Base-by-base conservation (phyloP, 2,888 invertebrate species). In the Phalangium opilio region DNA sequence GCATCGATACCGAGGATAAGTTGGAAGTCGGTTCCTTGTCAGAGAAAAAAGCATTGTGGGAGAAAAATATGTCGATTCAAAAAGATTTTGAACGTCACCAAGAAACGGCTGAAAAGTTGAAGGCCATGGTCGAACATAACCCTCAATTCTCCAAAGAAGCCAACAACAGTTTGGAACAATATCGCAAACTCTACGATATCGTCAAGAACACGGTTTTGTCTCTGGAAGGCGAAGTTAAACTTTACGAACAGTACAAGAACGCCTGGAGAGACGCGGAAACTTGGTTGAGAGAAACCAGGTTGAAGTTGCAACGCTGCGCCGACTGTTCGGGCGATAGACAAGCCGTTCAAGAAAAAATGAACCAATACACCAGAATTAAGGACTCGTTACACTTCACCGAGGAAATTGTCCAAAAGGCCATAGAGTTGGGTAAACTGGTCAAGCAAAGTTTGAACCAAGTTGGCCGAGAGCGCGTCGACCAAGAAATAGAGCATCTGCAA, bases 31-130 rank as follows among this genome's bases (percentile, higher is more conserved):
- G 50, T 73, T 83, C 63, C 3, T 69, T 91, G 2, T 83, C 86
- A 44, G 93, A 93, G 63, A 93, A 91, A 67, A 80, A 84, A 57
- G 81, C 87, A 0, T 78, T 82, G 39, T 64, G 90, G 17, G 91
- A 93, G 63, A 91, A 89, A 65, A 83, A 82, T 65, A 82, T 78
- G 61, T 77, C 79, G 0, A 75, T 87, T 44, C 79, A 81, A 57
- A 76, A 85, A 54, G 90, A 93, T 60, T 78, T 87, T 40, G 76
- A 76, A 49, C 77, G 79, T 0, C 85, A 89, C 57, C 77, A 73
- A 47, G 86, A 83, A 96, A 20, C 89, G 89, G 63, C 73, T 83
- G 45, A 86, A 85, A 63, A 69, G 56, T 35, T 50, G 15, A 38
- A 48, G 47, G 33, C 15, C 12, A 50, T 46, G 33, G 42, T 35